phyloP scores from a whole-genome alignment of 2,888 invertebrate species.

The Cheilosia impressa region DNA sequence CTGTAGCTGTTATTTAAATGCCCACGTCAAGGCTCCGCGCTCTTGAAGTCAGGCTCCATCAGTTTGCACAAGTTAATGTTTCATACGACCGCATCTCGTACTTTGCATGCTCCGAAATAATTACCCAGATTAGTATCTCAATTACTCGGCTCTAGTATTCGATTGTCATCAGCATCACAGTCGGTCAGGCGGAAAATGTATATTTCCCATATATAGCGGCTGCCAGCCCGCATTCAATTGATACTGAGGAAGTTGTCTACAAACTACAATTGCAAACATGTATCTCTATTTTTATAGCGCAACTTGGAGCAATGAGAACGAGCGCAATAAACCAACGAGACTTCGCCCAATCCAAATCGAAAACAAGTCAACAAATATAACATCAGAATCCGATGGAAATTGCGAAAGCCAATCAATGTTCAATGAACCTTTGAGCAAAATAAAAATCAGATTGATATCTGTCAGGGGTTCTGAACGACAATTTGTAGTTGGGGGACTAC shows the following conservation, averaged over 20 bases:
- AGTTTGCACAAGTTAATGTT: conserved; percentile 33
- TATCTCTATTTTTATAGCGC: conserved; percentile 1
- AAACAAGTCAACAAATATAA: conserved; percentile 15
- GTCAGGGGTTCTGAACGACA: conserved; percentile 37
- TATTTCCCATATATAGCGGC: background rate
- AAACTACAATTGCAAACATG: conserved; percentile 5
- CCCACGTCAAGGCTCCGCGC: conserved; percentile 14
- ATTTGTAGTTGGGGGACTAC: conserved; percentile 49
- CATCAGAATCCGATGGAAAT: conserved; percentile 29
- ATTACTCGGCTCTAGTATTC: conserved; percentile 40
- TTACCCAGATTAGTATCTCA: conserved; percentile 58
- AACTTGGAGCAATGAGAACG: conserved; percentile 8
- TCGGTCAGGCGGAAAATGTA: conserved; percentile 45
- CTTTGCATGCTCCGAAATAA: conserved; percentile 51
- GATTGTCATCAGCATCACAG: conserved; percentile 23
- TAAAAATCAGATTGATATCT: conserved; percentile 56
- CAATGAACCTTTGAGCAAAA: conserved; percentile 34
- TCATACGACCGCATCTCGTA: conserved; percentile 29
- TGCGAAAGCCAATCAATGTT: conserved; percentile 51
- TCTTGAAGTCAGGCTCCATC: conserved; percentile 29
- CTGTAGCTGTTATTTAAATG: background rate
- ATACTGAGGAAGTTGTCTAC: conserved; percentile 46
- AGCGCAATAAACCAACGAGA: conserved; percentile 1
- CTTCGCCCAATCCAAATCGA: background rate
- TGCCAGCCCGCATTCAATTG: conserved; percentile 19